A percentile compares a stretch with the other conserved stretches of the same genome.
Evolutionary conservation across 2,888 invertebrate genomes (phyloP).

Genomic region (Polydesmus complanatus): DNA sequence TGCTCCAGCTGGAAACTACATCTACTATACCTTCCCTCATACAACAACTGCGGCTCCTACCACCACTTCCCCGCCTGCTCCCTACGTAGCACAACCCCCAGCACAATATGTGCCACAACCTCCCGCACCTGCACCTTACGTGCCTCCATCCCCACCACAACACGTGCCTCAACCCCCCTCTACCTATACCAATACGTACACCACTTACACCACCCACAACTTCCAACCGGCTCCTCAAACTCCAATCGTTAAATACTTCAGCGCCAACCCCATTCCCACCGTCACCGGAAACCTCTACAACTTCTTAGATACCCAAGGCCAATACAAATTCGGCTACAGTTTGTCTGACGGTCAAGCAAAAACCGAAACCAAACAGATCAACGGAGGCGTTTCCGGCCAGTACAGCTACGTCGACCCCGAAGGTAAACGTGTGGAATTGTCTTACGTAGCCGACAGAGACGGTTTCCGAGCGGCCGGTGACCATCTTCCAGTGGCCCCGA

Average conservation of each 20-base stretch:
- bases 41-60: too few relatives aligned
- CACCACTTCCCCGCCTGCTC: too few relatives aligned
- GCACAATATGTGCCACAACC: too few relatives aligned
- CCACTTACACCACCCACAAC: neutral
- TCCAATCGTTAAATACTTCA: neutral
- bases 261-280: neutral
- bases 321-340: conserved; percentile 55
- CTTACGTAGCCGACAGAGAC: conserved; percentile 45
- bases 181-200: neutral
- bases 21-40: too few relatives aligned
- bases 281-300: conserved; percentile 42
- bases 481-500: conserved; percentile 16
- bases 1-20: too few relatives aligned
- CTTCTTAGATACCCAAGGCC: conserved; percentile 47
- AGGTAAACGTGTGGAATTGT: conserved; percentile 46
- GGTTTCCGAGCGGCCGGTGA: conserved; percentile 27
- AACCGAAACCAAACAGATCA: conserved; percentile 50
- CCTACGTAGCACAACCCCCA: too few relatives aligned
- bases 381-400: conserved; percentile 52
- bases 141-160: neutral
- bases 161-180: neutral
- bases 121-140: neutral
- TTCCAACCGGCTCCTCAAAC: neutral
- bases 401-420: conserved; percentile 51
- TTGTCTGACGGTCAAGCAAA: conserved; percentile 54